These are phyloP conservation scores for Glyphotaelius pellucidus DNA, from an alignment of 2,888 invertebrate species.

Conservation along the genomic window DNA sequence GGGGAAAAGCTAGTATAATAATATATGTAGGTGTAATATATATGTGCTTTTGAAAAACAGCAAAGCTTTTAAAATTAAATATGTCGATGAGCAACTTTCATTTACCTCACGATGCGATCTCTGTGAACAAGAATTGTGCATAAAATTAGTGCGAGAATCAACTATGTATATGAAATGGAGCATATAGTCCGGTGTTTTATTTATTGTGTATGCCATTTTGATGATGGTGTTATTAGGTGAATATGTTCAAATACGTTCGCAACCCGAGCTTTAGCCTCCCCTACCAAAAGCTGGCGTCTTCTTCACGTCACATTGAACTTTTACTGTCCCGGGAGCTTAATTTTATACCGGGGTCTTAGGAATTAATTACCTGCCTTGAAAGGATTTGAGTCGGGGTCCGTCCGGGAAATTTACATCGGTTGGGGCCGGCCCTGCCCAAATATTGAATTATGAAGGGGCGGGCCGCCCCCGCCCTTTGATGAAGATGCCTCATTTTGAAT, in stretches of 20 bases:
- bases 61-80: no score
- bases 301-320: constrained; percentile 56
- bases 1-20: no score
- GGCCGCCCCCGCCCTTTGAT: background rate
- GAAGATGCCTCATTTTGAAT: background rate
- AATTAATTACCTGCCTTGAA: constrained; percentile 51
- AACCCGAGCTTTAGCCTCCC: background rate
- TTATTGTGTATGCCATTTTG: no score
- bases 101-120: no score
- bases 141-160: no score
- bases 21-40: no score
- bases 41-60: no score
- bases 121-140: no score
- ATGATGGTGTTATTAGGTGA: no score
- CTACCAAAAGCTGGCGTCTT: constrained; percentile 15
- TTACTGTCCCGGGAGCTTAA: constrained; percentile 48
- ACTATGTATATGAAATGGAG: no score
- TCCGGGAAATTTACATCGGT: constrained; percentile 40
- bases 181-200: no score
- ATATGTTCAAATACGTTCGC: background rate
- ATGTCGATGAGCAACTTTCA: no score
- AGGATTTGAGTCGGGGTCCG: constrained; percentile 30
- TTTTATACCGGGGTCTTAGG: constrained; percentile 45
- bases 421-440: background rate
- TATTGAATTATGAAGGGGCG: constrained; percentile 12